phyloP scores from a whole-genome alignment of 2,888 invertebrate genomes.

The Gastrophysa polygoni region DNA sequence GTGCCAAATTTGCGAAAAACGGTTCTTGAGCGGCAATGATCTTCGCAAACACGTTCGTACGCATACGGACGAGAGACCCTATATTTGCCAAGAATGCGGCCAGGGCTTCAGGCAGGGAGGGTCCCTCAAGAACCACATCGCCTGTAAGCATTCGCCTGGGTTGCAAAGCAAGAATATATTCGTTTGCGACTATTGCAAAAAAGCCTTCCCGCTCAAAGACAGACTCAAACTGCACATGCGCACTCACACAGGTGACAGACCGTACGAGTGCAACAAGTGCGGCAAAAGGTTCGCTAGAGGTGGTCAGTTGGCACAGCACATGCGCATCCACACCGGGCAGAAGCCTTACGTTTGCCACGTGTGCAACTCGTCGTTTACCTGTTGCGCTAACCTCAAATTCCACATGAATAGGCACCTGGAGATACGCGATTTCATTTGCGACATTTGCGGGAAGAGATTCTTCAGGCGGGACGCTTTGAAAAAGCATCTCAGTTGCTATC shows the following conservation, averaged over 20 bases:
- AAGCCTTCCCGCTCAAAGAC: conserved; percentile 77
- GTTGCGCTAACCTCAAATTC: conserved; percentile 66
- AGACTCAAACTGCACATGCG: conserved; percentile 75
- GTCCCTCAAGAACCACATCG: conserved; percentile 69
- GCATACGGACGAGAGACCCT: conserved; percentile 70
- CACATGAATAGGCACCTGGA: conserved; percentile 76
- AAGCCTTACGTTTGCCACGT: conserved; percentile 74
- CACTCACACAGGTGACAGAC: conserved; percentile 74
- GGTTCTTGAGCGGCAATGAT: conserved; percentile 68
- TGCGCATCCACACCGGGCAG: conserved; percentile 74
- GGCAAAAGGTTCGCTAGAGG: conserved; percentile 72
- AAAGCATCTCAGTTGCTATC: conserved; percentile 77
- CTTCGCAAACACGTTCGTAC: conserved; percentile 70
- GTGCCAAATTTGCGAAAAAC: conserved; percentile 70
- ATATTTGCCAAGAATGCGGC: conserved; percentile 67
- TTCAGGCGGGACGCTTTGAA: conserved; percentile 74
- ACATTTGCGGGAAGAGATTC: conserved; percentile 81
- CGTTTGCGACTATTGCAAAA: conserved; percentile 76
- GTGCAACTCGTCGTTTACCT: conserved; percentile 75
- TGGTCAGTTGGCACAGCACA: conserved; percentile 77
- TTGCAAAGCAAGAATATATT: conserved; percentile 60
- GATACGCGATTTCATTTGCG: conserved; percentile 77
- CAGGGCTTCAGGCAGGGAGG: conserved; percentile 69
- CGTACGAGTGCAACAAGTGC: conserved; percentile 69
- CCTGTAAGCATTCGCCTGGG: conserved; percentile 62